Percentiles rank a stretch among this genome's conserved stretches.
Conservation (phyloP, 2,888 invertebrate species). For the Phyllotreta striolata region DNA sequence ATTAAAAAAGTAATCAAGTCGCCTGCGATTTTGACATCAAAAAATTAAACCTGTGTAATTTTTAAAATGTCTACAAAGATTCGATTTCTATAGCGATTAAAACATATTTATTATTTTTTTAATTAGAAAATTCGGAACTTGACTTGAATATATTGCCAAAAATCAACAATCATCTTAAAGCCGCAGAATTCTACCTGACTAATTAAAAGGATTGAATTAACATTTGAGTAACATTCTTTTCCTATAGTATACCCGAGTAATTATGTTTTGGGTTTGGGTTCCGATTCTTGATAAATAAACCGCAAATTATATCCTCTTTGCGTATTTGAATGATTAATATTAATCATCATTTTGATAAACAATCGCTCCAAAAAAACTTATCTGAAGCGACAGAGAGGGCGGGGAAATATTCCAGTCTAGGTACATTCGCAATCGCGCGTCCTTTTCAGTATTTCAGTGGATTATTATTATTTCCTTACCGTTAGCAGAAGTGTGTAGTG, state of each 20-base stretch:
- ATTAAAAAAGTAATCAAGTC: too few relatives aligned
- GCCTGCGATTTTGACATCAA: too few relatives aligned
- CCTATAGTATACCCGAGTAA: not conserved
- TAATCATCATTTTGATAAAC: constrained; percentile 6
- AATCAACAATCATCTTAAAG: not conserved
- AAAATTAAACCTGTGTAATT: too few relatives aligned
- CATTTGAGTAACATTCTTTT: constrained; percentile 6
- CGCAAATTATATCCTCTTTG: constrained; percentile 14
- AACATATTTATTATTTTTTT: too few relatives aligned
- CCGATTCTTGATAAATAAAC: constrained; percentile 7
- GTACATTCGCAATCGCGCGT: constrained; percentile 22
- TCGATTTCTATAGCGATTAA: too few relatives aligned
- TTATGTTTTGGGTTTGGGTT: not conserved
- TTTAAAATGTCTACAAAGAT: too few relatives aligned
- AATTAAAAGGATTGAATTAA: constrained; percentile 14
- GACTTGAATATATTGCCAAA: too few relatives aligned
- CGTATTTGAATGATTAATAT: constrained; percentile 17
- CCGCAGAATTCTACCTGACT: constrained; percentile 13
- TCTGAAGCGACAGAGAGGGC: constrained; percentile 12
- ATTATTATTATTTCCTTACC: constrained; percentile 34
- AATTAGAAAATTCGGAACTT: too few relatives aligned
- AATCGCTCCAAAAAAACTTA: constrained; percentile 22
- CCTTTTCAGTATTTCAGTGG: constrained; percentile 33
- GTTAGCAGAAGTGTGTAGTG: constrained; percentile 32
- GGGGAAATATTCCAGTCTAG: constrained; percentile 17